phyloP scores from a whole-genome alignment of 2,888 invertebrate species.

The Lamproptera curius region DNA sequence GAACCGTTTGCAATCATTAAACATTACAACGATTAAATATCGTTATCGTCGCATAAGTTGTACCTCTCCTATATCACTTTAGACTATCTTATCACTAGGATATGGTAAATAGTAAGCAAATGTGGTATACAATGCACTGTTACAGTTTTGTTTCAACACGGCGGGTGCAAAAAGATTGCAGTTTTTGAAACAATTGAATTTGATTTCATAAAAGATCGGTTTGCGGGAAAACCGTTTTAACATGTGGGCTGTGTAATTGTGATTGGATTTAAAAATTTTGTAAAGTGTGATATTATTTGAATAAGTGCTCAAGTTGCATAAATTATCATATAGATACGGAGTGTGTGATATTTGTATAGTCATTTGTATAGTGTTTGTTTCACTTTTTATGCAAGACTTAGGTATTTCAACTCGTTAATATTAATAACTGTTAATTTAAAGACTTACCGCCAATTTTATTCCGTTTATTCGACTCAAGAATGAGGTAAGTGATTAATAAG shows the following conservation, averaged over 20 bases:
- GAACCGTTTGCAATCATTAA: constrained; percentile 27
- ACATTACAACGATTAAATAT: constrained; percentile 37
- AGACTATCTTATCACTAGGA: constrained; percentile 48
- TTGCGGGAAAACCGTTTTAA: constrained; percentile 24
- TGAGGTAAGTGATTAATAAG: too few species aligned
- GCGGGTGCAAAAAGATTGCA: too few species aligned
- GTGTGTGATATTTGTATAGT: background rate
- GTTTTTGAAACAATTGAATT: too few species aligned
- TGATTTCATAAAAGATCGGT: constrained; percentile 15
- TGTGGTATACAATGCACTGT: constrained; percentile 43
- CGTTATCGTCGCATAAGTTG: constrained; percentile 35
- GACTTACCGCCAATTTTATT: too few species aligned
- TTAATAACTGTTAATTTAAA: too few species aligned
- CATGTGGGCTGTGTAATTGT: background rate
- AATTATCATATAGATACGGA: too few species aligned
- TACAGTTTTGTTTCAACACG: constrained; percentile 9
- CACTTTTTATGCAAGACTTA: too few species aligned
- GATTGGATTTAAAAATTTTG: too few species aligned
- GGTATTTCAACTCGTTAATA: too few species aligned
- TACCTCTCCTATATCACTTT: constrained; percentile 32
- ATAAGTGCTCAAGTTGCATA: too few species aligned
- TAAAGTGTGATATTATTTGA: background rate
- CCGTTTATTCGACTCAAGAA: too few species aligned
- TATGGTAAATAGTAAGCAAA: constrained; percentile 52
- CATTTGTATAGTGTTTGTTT: background rate